A percentile compares a stretch with the other conserved stretches of the same genome.
These are phyloP conservation scores for Oscheius sp. DNA, from an alignment of 2,888 invertebrate genomes.

Conservation along the genomic window DNA sequence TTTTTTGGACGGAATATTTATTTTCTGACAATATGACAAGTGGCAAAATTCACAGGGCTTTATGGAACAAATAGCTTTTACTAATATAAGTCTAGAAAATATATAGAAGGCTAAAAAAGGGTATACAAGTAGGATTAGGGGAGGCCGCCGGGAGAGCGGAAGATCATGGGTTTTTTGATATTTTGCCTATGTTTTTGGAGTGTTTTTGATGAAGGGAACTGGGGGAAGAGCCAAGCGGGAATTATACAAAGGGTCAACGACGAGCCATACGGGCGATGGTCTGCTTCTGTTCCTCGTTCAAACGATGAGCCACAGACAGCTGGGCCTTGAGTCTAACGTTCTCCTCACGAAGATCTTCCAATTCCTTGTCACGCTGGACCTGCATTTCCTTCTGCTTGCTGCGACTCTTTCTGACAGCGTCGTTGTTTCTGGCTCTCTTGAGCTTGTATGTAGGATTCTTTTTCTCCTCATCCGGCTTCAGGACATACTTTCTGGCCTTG, in stretches of 20 bases:
- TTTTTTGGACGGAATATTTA: too few relatives aligned
- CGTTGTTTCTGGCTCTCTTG: conserved; percentile 57
- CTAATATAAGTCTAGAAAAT: too few relatives aligned
- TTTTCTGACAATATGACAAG: conserved; percentile 2
- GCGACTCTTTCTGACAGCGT: conserved; percentile 56
- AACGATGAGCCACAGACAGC: conserved; percentile 3
- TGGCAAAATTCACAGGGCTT: conserved; percentile 2
- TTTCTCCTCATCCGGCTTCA: conserved; percentile 52
- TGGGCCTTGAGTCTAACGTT: conserved; percentile 10
- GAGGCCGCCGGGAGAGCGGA: neutral
- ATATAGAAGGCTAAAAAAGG: neutral
- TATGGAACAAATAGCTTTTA: neutral
- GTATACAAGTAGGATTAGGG: neutral
- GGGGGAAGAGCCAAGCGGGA: neutral
- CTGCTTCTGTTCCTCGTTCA: conserved; percentile 27
- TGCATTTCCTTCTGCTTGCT: conserved; percentile 51
- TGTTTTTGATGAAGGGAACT: neutral
- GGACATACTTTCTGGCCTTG: conserved; percentile 46
- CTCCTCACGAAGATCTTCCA: conserved; percentile 26
- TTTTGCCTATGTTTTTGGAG: conserved; percentile 17
- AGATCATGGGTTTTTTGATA: conserved; percentile 15
- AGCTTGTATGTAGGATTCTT: conserved; percentile 49
- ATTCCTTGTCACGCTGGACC: conserved; percentile 41
- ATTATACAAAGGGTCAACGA: conserved; percentile 10
- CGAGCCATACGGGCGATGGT: conserved; percentile 28